Conservation (phyloP, 2,113 vertebrate genomes). For the Tupaia tana region DNA sequence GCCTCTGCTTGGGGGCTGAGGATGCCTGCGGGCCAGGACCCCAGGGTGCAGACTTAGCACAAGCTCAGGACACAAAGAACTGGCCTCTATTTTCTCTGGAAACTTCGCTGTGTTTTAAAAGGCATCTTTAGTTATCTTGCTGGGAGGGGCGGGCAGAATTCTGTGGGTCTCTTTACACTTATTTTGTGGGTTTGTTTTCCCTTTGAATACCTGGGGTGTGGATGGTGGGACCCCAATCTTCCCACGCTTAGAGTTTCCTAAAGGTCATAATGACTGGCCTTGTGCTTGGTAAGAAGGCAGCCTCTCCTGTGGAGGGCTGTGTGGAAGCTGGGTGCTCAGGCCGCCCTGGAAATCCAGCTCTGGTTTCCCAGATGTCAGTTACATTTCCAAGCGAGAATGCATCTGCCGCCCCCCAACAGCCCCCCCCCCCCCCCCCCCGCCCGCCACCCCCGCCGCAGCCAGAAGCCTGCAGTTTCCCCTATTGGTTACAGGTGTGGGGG, state of each 20-base stretch:
- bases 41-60: not conserved
- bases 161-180: not conserved
- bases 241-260: not conserved
- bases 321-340: slow-evolving; percentile 1
- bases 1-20: not conserved
- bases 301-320: not conserved
- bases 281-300: not conserved
- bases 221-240: not conserved
- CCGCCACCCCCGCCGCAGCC: too few species aligned
- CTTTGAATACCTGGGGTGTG: not conserved
- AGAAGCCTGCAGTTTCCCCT: not conserved
- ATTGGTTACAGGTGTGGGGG: slow-evolving; percentile 30
- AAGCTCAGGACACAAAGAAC: not conserved
- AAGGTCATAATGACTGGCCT: not conserved
- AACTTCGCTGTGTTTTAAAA: slow-evolving; percentile 5
- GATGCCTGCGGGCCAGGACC: not conserved
- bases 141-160: not conserved
- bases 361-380: slow-evolving; percentile 52
- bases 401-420: not conserved
- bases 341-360: slow-evolving; percentile 37
- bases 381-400: slow-evolving; percentile 60
- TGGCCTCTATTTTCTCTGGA: not conserved
- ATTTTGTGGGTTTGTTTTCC: not conserved
- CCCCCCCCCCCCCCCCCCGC: too few species aligned
- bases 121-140: not conserved